Evolutionary conservation across 2,797 vertebrate species (phyloP).

Genomic region (Pogoniulus pusillus): DNA sequence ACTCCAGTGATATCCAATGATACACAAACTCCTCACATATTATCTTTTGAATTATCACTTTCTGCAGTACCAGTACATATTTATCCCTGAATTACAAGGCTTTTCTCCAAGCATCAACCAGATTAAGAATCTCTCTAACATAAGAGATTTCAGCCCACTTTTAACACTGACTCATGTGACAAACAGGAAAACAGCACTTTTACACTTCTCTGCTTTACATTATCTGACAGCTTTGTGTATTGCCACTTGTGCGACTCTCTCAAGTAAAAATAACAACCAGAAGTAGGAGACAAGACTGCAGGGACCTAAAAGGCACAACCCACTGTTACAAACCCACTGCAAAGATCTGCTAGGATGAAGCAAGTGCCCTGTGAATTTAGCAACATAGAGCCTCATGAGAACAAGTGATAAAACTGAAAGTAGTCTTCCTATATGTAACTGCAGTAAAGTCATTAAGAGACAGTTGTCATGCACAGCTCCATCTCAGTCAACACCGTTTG

Average conservation of each 20-base stretch:
- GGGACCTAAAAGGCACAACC: not conserved
- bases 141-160: not conserved
- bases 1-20: not conserved
- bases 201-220: not conserved
- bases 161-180: not conserved
- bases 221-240: not conserved
- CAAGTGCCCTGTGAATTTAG: not conserved
- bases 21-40: not conserved
- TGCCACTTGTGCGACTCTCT: not conserved
- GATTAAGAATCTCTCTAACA: not conserved
- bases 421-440: fast-evolving
- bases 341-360: not conserved
- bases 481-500: not conserved
- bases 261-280: not conserved
- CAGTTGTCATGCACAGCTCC: not conserved
- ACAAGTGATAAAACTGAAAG: not conserved
- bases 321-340: not conserved
- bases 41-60: not conserved
- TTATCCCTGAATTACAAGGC: not conserved
- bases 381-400: fast-evolving
- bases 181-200: not conserved
- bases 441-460: not conserved
- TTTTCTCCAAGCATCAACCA: not conserved
- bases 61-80: not conserved
- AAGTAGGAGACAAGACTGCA: not conserved